These are phyloP conservation scores for Falco biarmicus DNA, from an alignment of 2,797 vertebrate genomes.

Conservation along the genomic window DNA sequence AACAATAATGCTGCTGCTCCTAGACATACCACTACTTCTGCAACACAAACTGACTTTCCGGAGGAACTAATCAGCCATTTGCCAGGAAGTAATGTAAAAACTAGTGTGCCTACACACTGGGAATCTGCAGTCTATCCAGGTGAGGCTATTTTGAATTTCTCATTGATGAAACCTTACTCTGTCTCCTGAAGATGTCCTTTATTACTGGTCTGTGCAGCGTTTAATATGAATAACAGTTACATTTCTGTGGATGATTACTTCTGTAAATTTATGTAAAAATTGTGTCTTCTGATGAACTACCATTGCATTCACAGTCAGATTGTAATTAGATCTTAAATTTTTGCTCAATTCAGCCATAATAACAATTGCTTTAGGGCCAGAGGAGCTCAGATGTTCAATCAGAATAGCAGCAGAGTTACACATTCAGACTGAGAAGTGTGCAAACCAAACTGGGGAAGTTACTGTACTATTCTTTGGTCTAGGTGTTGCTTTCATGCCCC, in stretches of 20 bases:
- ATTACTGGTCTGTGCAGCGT: not conserved
- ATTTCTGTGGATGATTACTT: not conserved
- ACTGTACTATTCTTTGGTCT: not conserved
- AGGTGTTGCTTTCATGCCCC: not conserved
- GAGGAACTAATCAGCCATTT: slow-evolving; percentile 68
- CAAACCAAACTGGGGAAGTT: not conserved
- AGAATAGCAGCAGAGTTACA: not conserved
- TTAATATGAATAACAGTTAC: not conserved
- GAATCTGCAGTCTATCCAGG: slow-evolving; percentile 72
- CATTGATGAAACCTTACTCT: not conserved
- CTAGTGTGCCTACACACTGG: slow-evolving; percentile 59
- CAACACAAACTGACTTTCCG: slow-evolving; percentile 89
- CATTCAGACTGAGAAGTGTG: not conserved
- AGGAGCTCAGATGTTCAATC: not conserved
- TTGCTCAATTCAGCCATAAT: not conserved
- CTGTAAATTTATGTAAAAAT: not conserved
- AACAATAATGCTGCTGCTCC: slow-evolving; percentile 82
- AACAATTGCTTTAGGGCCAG: not conserved
- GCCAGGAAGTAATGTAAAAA: slow-evolving; percentile 74
- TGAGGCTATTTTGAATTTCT: slow-evolving; percentile 53
- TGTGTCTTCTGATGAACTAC: not conserved
- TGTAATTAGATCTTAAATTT: not conserved
- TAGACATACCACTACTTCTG: slow-evolving; percentile 82
- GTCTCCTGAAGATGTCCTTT: not conserved
- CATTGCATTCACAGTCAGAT: not conserved